A percentile compares a stretch with the other conserved stretches of the same genome.
Conservation (phyloP, 92 coral and sea anemone species). For the Phymanthus crucifer region DNA sequence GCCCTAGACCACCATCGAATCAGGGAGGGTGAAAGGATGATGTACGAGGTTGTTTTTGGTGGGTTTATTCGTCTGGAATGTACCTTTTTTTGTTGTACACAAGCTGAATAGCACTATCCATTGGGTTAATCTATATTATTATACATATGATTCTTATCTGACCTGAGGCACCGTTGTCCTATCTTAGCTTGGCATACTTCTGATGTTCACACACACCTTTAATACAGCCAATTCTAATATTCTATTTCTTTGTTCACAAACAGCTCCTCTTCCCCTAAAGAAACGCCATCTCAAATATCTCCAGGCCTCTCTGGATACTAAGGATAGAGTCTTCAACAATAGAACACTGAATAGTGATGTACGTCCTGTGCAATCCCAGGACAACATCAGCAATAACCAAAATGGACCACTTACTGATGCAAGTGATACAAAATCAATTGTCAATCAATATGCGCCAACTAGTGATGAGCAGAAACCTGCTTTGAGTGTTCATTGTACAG, state of each 20-base stretch:
- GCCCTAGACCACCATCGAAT: too few species aligned
- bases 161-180: too few species aligned
- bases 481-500: neutral
- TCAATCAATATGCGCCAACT: neutral
- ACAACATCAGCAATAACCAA: neutral
- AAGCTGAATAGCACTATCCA: too few species aligned
- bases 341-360: neutral
- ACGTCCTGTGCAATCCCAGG: neutral
- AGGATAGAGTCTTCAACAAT: neutral
- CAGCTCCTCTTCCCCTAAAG: conserved; percentile 75
- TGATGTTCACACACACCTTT: neutral
- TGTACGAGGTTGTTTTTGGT: too few species aligned
- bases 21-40: too few species aligned
- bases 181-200: too few species aligned
- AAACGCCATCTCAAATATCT: conserved; percentile 63
- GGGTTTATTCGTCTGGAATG: too few species aligned
- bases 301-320: neutral
- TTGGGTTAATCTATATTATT: too few species aligned
- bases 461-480: conserved; percentile 11
- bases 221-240: neutral
- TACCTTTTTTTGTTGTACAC: too few species aligned
- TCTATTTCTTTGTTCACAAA: neutral
- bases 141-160: too few species aligned
- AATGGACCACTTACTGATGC: neutral
- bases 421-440: neutral